phyloP scores from a whole-genome alignment of 2,113 vertebrate genomes.

The Zosterops borbonicus region DNA sequence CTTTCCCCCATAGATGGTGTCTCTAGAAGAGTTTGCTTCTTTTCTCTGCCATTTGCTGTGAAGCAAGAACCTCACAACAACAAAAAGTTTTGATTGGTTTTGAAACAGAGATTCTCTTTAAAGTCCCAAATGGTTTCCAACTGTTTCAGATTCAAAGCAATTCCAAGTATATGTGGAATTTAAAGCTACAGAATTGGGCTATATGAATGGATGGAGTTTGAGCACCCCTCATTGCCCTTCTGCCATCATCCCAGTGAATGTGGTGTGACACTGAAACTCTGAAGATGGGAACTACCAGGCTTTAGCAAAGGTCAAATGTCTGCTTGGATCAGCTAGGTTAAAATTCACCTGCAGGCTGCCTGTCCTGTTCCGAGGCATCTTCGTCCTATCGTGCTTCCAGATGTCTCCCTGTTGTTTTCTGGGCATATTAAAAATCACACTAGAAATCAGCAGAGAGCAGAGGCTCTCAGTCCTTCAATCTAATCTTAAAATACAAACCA shows the following conservation, averaged over 20 bases:
- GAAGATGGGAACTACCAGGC: not conserved
- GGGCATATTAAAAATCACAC: not conserved
- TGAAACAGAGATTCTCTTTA: conserved; percentile 19
- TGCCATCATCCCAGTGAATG: not conserved
- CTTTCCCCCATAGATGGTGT: conserved; percentile 11
- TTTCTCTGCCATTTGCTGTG: not conserved
- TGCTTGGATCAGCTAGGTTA: conserved; percentile 26
- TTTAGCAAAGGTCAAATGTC: conserved; percentile 48
- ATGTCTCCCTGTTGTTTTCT: not conserved
- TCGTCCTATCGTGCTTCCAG: not conserved
- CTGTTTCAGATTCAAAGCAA: conserved; percentile 10
- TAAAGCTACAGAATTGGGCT: not conserved
- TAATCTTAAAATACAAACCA: not conserved
- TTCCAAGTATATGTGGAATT: not conserved
- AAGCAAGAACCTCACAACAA: not conserved
- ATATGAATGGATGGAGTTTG: not conserved
- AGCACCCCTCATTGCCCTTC: not conserved
- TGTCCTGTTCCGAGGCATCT: not conserved
- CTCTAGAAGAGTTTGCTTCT: conserved; percentile 1
- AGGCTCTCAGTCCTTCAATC: not conserved
- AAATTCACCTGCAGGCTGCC: conserved; percentile 40
- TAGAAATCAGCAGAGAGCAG: not conserved
- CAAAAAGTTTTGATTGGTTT: not conserved
- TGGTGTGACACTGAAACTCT: conserved; percentile 29
- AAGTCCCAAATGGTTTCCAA: conserved; percentile 7